Base-by-base conservation (phyloP, 2,797 vertebrate genomes). In the Graptemys geographica region DNA sequence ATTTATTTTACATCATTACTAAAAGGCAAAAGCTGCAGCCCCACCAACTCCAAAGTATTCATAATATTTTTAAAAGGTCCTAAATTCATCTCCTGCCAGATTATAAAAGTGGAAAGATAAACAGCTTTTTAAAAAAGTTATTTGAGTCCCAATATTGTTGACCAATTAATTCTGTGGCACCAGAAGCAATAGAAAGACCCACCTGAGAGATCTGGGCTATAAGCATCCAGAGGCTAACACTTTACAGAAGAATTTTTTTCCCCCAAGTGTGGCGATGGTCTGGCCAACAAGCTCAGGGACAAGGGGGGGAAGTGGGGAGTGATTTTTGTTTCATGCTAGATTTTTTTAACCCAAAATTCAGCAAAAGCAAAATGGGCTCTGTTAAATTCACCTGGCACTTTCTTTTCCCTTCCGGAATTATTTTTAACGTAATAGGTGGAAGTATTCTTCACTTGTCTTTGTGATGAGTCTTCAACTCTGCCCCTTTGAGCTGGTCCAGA, bases 91-190 rank as follows among this genome's bases (percentile, higher is more conserved):
- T 95, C 69, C 90, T 96, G 85, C 93, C 94, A 96, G 84, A 93
- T 93, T 96, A 95, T 95, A 96, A 96, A 96, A 96, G 21, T 90
- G 53, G n/a, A 93, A 96, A 97, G 86, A 96, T 83, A 94, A 37
- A 93, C 53, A 92, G 83, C 81, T 78, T 90, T 83, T 69, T 11
- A 12, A 72, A 52, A 41, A 92, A 89, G 86, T 96, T 94, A 94
- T 41, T 79, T 79, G 89, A 19, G 56, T 93, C 49, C 76, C 51
- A 84, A 51, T 90, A 95, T 92, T 92, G 90, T 88, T 8, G 2
- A 80, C 86, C 90, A 96, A 79, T 90, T 93, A 96, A 41, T 94
- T 91, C 89, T 82, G 59, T 59, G 89, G 94, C 1, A 3, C 93
- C 89, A 86, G 89, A 94, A 88, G 95, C 88, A 87, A 89, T 33